A percentile compares a stretch with the other conserved stretches of the same genome.
Evolutionary conservation across 2,888 invertebrate genomes (phyloP).

Genomic region (Parnassius mnemosyne): DNA sequence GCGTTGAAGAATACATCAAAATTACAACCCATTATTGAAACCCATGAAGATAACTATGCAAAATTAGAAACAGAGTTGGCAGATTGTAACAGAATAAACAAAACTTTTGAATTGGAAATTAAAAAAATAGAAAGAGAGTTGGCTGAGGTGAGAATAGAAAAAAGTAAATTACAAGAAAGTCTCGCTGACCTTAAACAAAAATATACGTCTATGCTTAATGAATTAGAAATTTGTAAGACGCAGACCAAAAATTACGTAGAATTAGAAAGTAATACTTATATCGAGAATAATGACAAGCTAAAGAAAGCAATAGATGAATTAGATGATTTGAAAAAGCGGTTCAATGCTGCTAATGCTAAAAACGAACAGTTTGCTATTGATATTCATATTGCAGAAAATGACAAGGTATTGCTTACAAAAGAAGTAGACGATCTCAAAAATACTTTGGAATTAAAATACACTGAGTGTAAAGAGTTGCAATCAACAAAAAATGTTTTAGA

Average conservation of each 20-base stretch:
- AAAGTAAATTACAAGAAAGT: conserved; percentile 72
- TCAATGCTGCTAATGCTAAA: conserved; percentile 58
- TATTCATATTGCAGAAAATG: conserved; percentile 74
- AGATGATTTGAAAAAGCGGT: conserved; percentile 63
- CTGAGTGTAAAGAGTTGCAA: conserved; percentile 48
- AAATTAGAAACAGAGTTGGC: conserved; percentile 84
- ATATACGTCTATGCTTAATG: conserved; percentile 72
- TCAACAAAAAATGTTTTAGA: conserved; percentile 44
- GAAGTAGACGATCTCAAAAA: conserved; percentile 68
- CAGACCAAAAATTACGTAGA: conserved; percentile 72
- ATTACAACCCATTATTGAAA: conserved; percentile 85
- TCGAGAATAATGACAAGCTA: conserved; percentile 47
- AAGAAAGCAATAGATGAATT: conserved; percentile 61
- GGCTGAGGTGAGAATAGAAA: conserved; percentile 62
- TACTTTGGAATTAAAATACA: conserved; percentile 46
- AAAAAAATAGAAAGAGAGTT: conserved; percentile 79
- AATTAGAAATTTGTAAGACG: conserved; percentile 65
- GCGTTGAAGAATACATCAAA: conserved; percentile 83
- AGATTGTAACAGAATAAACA: conserved; percentile 79
- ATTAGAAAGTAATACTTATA: conserved; percentile 62
- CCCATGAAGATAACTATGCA: conserved; percentile 84
- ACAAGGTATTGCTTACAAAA: conserved; percentile 69
- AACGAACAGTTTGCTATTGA: conserved; percentile 76
- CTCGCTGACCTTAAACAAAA: conserved; percentile 76
- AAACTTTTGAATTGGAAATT: conserved; percentile 81